Evolutionary conservation across 1,140 invertebrate genomes (phyloP).

Genomic region (Lepidurus couesii): DNA sequence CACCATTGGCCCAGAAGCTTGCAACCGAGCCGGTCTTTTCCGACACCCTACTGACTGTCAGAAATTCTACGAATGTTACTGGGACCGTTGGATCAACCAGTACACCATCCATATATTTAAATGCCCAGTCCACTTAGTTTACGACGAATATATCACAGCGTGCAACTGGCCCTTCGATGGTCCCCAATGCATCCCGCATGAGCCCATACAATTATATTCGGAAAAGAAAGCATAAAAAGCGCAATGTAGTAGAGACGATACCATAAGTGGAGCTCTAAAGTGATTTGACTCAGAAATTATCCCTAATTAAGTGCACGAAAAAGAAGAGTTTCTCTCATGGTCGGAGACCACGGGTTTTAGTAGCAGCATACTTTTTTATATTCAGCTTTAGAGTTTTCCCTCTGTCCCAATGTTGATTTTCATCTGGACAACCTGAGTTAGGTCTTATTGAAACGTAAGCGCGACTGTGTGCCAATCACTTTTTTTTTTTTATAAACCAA

Average conservation of each 20-base stretch:
- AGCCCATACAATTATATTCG: constrained; percentile 30
- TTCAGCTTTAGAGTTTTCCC: neutral
- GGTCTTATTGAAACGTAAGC: constrained; percentile 15
- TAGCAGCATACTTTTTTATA: neutral
- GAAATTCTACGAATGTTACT: constrained; percentile 78
- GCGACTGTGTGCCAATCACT: neutral
- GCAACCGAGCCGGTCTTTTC: constrained; percentile 71
- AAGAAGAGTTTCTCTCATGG: neutral
- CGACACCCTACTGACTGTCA: constrained; percentile 74
- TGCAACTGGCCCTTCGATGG: constrained; percentile 79
- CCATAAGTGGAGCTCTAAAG: neutral
- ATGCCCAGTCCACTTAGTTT: constrained; percentile 72
- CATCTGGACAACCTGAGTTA: constrained; percentile 10
- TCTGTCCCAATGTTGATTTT: neutral
- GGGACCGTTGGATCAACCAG: constrained; percentile 70
- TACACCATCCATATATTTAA: constrained; percentile 73
- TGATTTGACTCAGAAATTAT: constrained; percentile 18
- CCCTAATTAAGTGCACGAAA: neutral
- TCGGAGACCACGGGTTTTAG: constrained; percentile 13
- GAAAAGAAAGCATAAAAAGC: constrained; percentile 9
- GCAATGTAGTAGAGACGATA: neutral
- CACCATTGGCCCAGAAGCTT: constrained; percentile 55
- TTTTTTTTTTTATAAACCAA: neutral
- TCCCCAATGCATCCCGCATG: constrained; percentile 55
- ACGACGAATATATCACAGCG: constrained; percentile 64